Conservation (phyloP, 2,888 invertebrate genomes). For the Amphimallon solstitiale region DNA sequence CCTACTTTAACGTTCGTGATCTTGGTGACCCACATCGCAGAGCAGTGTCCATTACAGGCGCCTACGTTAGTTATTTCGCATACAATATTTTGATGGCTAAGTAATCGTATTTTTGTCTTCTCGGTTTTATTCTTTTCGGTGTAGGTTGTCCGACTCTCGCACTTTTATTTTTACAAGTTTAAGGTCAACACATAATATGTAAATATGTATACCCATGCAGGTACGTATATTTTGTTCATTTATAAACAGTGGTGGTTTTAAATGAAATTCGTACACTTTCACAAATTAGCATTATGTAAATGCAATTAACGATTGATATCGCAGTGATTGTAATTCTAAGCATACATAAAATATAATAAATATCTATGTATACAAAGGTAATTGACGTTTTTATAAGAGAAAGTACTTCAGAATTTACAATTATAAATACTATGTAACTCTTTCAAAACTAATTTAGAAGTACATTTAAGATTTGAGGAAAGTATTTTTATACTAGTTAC, state of each 20-base stretch:
- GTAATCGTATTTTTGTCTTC: background rate
- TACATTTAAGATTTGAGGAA: too few species aligned
- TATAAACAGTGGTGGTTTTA: background rate
- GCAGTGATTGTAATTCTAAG: background rate
- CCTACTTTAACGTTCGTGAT: conserved; percentile 14
- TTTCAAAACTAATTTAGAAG: too few species aligned
- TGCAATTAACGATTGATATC: conserved; percentile 3
- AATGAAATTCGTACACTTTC: background rate
- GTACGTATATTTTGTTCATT: too few species aligned
- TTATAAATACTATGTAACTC: background rate
- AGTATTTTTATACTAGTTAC: too few species aligned
- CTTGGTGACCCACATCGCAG: conserved; percentile 23
- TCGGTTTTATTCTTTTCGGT: background rate
- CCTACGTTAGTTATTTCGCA: too few species aligned
- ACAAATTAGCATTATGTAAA: conserved; percentile 8
- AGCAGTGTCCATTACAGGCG: too few species aligned
- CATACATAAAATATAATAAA: background rate
- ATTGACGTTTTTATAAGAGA: background rate
- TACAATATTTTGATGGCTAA: too few species aligned
- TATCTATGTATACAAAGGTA: too few species aligned
- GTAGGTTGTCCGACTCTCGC: background rate
- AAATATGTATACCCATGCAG: background rate
- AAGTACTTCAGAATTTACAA: background rate
- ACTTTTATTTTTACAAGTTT: conserved; percentile 16
- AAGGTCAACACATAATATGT: background rate